Evolutionary conservation across 2,888 invertebrate genomes (phyloP), one percentile per base, ranked within the genome.

Genomic region (Melitaea athalia): DNA sequence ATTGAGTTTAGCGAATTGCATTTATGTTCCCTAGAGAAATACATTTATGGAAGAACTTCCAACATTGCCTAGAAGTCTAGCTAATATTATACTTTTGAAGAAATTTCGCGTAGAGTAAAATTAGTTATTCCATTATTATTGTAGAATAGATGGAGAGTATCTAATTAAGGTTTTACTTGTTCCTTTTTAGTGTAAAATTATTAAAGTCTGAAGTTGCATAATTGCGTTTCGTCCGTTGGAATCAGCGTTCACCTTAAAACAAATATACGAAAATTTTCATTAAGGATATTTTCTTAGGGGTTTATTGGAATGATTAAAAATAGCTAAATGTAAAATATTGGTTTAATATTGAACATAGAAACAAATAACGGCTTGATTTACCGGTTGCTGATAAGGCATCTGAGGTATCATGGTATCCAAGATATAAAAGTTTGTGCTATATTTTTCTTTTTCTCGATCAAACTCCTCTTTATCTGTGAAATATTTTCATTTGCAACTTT

Each of bases 1-100:
- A 68, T 68, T 66, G 65, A 68, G 71, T 70, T 73, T 73, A 68
- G 67, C 66, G 64, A 71, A 71, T 73, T 71, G 71, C 71, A 73
- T 73, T 73, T 66, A 69, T 47, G 45, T 24, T 69, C 73, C 69
- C 73, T 1, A 12, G 73, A 73, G 73, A 69, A 69, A 68, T 72
- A 67, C 64, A 65, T 70, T 72, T 70, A 69, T 67, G 69, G 61
- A 64, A 68, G 66, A 68, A 69, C 64, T 64, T 68, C 53, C 38
- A 64, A 42, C 60, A 57, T 57, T 57, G 57, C 57, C 57, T 57
- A 62, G 66, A 55, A 61, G 43, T 49, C 42, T 61, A 57, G 55
- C 55, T 62, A 52, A 60, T 65, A 67, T 55, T 61, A 49, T 57
- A 67, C 47, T 57, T 67, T 62, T 62, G 49, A 67, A 67, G 55